A percentile compares a stretch with the other conserved stretches of the same genome.
Conservation (phyloP, 1,140 invertebrate genomes). For the Drosophila funebris region DNA sequence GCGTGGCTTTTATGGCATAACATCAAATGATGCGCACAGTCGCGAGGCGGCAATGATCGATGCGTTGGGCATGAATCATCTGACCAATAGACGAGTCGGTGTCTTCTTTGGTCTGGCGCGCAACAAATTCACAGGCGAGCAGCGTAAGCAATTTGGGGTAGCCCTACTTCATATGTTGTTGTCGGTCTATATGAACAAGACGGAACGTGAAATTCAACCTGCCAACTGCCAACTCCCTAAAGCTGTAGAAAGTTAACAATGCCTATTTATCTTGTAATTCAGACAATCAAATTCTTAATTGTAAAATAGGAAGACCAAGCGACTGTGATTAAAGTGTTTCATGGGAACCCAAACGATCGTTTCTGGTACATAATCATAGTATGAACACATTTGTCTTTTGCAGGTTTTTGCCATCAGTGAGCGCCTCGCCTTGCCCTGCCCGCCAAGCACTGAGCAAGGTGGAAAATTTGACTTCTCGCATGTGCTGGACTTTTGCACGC, state of each 20-base stretch:
- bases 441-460: conserved; percentile 84
- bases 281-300: background rate
- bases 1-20: conserved; percentile 94
- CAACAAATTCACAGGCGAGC: conserved; percentile 87
- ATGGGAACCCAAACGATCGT: background rate
- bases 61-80: conserved; percentile 90
- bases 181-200: conserved; percentile 15
- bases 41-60: conserved; percentile 97
- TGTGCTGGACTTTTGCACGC: conserved; percentile 94
- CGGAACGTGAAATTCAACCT: conserved; percentile 51
- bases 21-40: conserved; percentile 95
- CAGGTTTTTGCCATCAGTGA: conserved; percentile 95
- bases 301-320: background rate
- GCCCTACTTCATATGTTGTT: conserved; percentile 89
- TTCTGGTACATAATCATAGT: no score
- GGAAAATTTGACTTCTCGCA: conserved; percentile 93
- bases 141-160: conserved; percentile 90
- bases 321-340: background rate
- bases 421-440: conserved; percentile 92
- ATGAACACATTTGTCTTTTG: conserved; percentile 84
- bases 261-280: background rate
- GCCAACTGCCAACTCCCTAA: background rate
- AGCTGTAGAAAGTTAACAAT: background rate
- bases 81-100: conserved; percentile 93
- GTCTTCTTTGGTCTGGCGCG: conserved; percentile 91